Percentiles rank a stretch among this genome's conserved stretches.
phyloP scores from a whole-genome alignment of 1,140 invertebrate species.

The Rhagoletis zephyria region DNA sequence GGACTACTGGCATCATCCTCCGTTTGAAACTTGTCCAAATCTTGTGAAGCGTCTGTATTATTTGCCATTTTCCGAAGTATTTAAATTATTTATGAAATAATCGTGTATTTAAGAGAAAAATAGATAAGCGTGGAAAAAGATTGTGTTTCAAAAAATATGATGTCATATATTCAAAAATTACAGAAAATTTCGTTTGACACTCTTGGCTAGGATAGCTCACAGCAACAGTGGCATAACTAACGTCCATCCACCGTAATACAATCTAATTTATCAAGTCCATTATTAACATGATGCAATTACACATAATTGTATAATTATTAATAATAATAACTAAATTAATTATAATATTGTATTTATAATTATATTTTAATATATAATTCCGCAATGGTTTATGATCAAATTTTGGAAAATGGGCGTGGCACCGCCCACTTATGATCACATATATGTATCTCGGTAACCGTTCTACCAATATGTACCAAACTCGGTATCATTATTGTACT shows the following conservation, averaged over 20 bases:
- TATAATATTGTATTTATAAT: too few relatives aligned
- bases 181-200: constrained; percentile 50
- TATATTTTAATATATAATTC: too few relatives aligned
- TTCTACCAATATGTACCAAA: too few relatives aligned
- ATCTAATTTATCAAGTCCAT: too few relatives aligned
- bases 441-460: too few relatives aligned
- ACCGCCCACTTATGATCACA: too few relatives aligned
- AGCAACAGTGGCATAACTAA: not conserved
- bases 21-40: constrained; percentile 2
- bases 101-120: not conserved
- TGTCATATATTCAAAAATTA: constrained; percentile 26
- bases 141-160: constrained; percentile 32
- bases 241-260: not conserved
- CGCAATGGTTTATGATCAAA: too few relatives aligned
- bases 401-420: too few relatives aligned
- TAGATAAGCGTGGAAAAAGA: not conserved
- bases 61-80: not conserved
- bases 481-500: too few relatives aligned
- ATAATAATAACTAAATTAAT: too few relatives aligned
- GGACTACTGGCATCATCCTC: not conserved
- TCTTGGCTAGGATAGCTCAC: constrained; percentile 22
- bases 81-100: not conserved
- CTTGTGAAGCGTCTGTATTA: not conserved
- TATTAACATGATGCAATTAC: too few relatives aligned
- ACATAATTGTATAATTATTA: too few relatives aligned